These are phyloP conservation scores for Palaemon carinicauda DNA, from an alignment of 1,140 invertebrate genomes.

Conservation along the genomic window DNA sequence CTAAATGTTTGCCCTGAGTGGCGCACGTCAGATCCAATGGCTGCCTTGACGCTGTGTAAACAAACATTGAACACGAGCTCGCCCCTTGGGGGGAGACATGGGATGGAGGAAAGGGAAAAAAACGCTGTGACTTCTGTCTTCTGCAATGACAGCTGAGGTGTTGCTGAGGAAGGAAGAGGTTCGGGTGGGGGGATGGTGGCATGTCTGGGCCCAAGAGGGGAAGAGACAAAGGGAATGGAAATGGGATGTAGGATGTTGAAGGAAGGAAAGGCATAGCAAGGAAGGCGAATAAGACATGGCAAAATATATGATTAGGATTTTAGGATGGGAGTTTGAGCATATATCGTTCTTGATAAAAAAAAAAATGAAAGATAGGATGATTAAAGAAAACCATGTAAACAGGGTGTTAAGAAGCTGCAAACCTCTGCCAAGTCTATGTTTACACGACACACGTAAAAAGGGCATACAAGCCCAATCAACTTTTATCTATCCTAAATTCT, in stretches of 20 bases:
- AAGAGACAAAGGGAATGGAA: no score
- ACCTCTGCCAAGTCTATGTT: neutral
- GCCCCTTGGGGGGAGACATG: neutral
- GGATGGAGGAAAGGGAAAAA: neutral
- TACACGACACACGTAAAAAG: neutral
- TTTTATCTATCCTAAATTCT: no score
- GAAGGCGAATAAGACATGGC: neutral
- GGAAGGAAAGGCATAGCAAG: neutral
- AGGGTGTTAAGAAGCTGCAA: neutral
- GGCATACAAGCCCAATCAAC: no score
- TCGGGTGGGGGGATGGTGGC: neutral
- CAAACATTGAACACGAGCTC: conserved; percentile 1
- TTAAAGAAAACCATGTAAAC: neutral
- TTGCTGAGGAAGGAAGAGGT: neutral
- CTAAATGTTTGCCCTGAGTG: neutral
- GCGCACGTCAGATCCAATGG: neutral
- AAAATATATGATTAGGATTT: neutral
- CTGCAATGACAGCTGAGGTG: neutral
- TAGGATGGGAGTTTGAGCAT: neutral
- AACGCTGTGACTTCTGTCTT: neutral
- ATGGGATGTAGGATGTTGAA: no score
- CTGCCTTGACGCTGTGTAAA: neutral
- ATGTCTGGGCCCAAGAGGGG: neutral
- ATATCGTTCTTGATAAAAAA: neutral
- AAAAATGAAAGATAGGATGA: neutral